Evolutionary conservation across 2,888 invertebrate genomes (phyloP).

Genomic region (Drosophila nigricruria): DNA sequence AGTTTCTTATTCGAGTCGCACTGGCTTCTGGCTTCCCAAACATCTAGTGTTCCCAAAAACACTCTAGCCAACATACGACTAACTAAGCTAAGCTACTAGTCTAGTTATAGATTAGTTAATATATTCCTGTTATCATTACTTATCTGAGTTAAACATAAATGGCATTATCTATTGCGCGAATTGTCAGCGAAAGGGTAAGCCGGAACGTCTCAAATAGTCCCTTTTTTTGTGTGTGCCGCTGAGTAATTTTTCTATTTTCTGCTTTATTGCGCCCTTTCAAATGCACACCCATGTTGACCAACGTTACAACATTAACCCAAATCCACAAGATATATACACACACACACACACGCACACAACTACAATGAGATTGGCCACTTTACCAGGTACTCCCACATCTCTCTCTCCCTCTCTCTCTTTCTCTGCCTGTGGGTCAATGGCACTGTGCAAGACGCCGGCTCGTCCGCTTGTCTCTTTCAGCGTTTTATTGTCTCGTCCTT

Average conservation of each 20-base stretch:
- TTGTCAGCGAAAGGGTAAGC: constrained; percentile 12
- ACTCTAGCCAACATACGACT: not conserved
- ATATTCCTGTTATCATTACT: no score
- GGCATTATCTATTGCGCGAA: not conserved
- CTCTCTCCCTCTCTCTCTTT: not conserved
- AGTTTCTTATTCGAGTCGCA: not conserved
- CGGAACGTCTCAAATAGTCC: constrained; percentile 41
- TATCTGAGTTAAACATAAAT: not conserved
- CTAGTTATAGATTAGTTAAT: not conserved
- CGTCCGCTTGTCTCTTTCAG: constrained; percentile 24
- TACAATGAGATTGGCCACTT: constrained; percentile 42
- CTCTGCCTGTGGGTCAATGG: not conserved
- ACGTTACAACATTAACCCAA: constrained; percentile 76
- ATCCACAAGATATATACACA: constrained; percentile 55
- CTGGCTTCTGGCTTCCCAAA: not conserved
- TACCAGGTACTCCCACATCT: constrained; percentile 27
- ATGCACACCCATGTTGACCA: constrained; percentile 79
- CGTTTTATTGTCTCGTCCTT: constrained; percentile 46
- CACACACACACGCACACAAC: constrained; percentile 22
- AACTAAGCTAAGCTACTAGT: not conserved
- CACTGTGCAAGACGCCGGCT: constrained; percentile 20
- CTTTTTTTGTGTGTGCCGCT: constrained; percentile 47
- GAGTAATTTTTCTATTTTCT: constrained; percentile 79
- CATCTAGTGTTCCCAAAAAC: constrained; percentile 16
- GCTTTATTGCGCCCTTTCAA: constrained; percentile 74